Conservation (phyloP, 2,113 vertebrate genomes). For the Tringa solitaria region DNA sequence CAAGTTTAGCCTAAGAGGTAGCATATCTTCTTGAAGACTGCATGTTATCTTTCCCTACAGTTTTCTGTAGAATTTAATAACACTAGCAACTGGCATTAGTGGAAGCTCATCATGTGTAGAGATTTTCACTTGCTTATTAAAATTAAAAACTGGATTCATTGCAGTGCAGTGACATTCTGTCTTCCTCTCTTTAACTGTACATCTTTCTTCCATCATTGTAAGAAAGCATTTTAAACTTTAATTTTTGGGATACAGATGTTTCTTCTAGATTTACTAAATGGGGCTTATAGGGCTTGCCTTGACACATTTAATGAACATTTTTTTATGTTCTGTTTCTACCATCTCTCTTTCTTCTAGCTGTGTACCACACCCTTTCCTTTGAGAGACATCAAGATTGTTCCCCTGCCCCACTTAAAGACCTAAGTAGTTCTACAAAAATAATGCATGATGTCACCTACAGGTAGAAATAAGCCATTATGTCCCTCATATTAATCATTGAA, state of each 20-base stretch:
- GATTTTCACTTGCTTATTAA: neutral
- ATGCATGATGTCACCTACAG: constrained; percentile 27
- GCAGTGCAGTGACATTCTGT: neutral
- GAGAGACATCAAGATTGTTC: constrained; percentile 19
- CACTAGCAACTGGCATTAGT: neutral
- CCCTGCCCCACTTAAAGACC: constrained; percentile 5
- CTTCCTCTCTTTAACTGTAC: neutral
- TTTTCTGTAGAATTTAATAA: neutral
- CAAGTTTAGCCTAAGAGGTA: neutral
- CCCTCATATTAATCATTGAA: constrained; percentile 23
- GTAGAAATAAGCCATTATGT: constrained; percentile 32
- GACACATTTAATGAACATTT: neutral
- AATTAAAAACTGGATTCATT: neutral
- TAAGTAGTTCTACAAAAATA: constrained; percentile 43
- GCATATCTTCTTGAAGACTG: neutral
- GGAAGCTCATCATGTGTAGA: neutral
- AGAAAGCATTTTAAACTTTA: neutral
- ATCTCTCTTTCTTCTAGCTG: neutral
- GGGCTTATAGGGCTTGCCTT: neutral
- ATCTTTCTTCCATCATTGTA: neutral
- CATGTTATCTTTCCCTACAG: neutral
- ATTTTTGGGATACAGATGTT: neutral
- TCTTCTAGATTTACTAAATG: neutral
- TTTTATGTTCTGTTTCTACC: constrained; percentile 15
- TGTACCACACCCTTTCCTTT: constrained; percentile 36